Base-by-base conservation (phyloP, 1,140 invertebrate genomes). In the Drosophila rufa region DNA sequence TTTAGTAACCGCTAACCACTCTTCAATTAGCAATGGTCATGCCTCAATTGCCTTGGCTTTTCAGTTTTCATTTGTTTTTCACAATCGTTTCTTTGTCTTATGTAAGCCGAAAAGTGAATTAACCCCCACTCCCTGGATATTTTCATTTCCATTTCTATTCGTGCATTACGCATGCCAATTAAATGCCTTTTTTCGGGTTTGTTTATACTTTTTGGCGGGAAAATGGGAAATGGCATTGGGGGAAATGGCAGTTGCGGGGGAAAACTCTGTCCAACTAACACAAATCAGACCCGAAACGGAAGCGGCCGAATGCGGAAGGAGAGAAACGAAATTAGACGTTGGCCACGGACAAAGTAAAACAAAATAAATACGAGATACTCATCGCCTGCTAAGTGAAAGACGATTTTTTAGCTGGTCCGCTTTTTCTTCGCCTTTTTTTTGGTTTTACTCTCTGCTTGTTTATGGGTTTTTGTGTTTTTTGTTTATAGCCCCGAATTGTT, bases 21-120 rank as follows among this genome's bases (percentile, higher is more conserved):
- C 64, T 73, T 55, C 69, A 82, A 75, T 86, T 85, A 86, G 75
- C 83, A 75, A 68, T 75, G 83, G 81, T 86, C 75, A 77, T 85
- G 82, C 74, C 61, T 85, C 74, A 86, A 86, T 83, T 84, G 77
- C 60, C 64, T 66, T 60, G 36, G 58, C 25, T 69, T 74, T 58
- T 64, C 42, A 61, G 65, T 85, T 73, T 69, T 84, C 45, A 57
- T 79, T 73, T 73, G 58, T 69, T 79, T 79, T 79, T 73, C 77
- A 79, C 77, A 79, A 79, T 79, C 76, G 67, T 42, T 42, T 47
- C 27, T 65, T 38, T 43, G 47, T 59, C 46, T 73, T 66, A 56
- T 70, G 78, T 73, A 65, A 45, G 51, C 51, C 57, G 51, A 84
- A 80, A 82, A 48, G 66, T 83, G 79, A 83, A 36, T 36, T 19